Evolutionary conservation across 2,797 vertebrate genomes (phyloP), one percentile per base, ranked within the genome.

Genomic region (Crossoptilon crossoptilon): DNA sequence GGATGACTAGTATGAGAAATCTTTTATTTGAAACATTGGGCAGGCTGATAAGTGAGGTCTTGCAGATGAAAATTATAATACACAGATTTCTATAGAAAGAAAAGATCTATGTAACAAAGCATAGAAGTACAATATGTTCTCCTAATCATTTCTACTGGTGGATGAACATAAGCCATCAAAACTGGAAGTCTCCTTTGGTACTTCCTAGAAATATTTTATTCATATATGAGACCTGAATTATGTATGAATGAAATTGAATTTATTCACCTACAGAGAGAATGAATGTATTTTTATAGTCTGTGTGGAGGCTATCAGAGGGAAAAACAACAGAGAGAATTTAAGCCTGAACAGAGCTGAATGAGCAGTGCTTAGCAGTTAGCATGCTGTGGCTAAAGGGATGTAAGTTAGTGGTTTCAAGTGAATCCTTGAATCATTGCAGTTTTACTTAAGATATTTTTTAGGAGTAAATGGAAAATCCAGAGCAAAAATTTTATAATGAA

Each of bases 21-120:
- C 55, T 92, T 87, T 94, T 59, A 60, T 88, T 87, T 92, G 59
- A 94, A 77, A 77, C 81, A 83, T 87, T 85, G 88, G 69, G 84
- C 78, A 85, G 90, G 79, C 66, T 92, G 88, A 93, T 88, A 89
- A 87, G 82, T n/a, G 72, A 82, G 55, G 76, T 91, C 51, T 18
- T 75, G 60, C 79, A 85, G 79, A 85, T 81, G 72, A 91, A 94
- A 92, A 93, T 91, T 77, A 71, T 33, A 59, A 69, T 83, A n/a
- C 48, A 72, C 79, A 78, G 51, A 41, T 78, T 41, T 84, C 73
- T 73, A 51, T 37, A 67, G 69, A 84, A 85, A 8, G 48, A 92
- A 90, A 95, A 91, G 70, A 81, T 89, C 66, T 67, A 55, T 90
- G 46, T 95, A 87, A 93, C 55, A 90, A 56, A 60, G 51, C 46